Evolutionary conservation across 2,888 invertebrate species (phyloP).

Genomic region (Microctonus aethiopoides): DNA sequence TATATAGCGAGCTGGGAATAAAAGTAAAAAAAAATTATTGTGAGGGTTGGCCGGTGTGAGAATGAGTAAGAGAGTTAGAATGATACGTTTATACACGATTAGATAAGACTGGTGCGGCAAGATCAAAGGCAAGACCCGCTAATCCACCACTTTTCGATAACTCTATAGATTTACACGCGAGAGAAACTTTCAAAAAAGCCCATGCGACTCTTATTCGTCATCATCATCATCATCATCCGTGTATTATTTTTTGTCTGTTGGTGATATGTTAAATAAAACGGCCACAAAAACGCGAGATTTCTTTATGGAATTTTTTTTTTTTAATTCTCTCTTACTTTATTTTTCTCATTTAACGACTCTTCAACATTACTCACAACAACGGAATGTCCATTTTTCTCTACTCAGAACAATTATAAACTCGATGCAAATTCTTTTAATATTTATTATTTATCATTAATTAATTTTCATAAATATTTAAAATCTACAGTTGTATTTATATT

Average conservation of each 20-base stretch:
- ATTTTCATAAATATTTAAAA: too few relatives aligned
- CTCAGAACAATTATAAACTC: neutral
- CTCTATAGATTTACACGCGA: conserved; percentile 50
- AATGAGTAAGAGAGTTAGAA: conserved; percentile 42
- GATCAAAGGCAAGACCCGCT: conserved; percentile 65
- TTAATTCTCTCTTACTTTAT: neutral
- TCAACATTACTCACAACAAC: neutral
- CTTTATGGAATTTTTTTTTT: conserved; percentile 1
- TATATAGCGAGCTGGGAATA: conserved; percentile 40
- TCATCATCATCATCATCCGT: too few relatives aligned
- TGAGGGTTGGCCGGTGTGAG: conserved; percentile 1
- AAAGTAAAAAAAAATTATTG: conserved; percentile 35
- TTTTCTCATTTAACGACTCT: neutral
- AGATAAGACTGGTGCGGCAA: conserved; percentile 64
- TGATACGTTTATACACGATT: conserved; percentile 55
- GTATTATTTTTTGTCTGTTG: neutral
- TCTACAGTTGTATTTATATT: too few relatives aligned
- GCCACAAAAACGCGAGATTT: neutral
- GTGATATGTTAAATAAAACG: neutral
- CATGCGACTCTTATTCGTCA: conserved; percentile 14
- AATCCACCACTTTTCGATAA: conserved; percentile 67
- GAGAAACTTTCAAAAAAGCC: conserved; percentile 40
- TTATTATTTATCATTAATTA: neutral
- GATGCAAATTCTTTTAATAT: neutral
- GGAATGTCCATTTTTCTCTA: neutral